A percentile compares a stretch with the other conserved stretches of the same genome.
Conservation (phyloP, 1,140 invertebrate genomes). For the silkworm (Bombyx mori) region ASM3026992v2 NC_085117.1:9743001-9743500, state of each 20-base stretch:
- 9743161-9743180: conserved; percentile 42
- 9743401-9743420: conserved; percentile 31
- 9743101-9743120: neutral
- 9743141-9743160: conserved; percentile 44
- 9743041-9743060: conserved; percentile 1
- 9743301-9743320: conserved; percentile 1
- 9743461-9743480: conserved; percentile 28
- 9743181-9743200: conserved; percentile 43
- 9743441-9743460: conserved; percentile 36
- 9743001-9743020: no score
- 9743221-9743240: conserved; percentile 41
- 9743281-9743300: conserved; percentile 24
- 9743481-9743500: conserved; percentile 19
- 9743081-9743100: conserved; percentile 37
- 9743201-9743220: conserved; percentile 38
- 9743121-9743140: neutral
- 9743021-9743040: neutral
- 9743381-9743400: conserved; percentile 22
- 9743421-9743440: conserved; percentile 24
- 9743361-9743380: no score
- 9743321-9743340: no score
- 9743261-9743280: conserved; percentile 23
- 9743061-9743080: conserved; percentile 15
- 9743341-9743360: no score
- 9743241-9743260: conserved; percentile 33